Base-by-base conservation (phyloP, 92 coral and sea anemone species). In the Porites lobata region DNA sequence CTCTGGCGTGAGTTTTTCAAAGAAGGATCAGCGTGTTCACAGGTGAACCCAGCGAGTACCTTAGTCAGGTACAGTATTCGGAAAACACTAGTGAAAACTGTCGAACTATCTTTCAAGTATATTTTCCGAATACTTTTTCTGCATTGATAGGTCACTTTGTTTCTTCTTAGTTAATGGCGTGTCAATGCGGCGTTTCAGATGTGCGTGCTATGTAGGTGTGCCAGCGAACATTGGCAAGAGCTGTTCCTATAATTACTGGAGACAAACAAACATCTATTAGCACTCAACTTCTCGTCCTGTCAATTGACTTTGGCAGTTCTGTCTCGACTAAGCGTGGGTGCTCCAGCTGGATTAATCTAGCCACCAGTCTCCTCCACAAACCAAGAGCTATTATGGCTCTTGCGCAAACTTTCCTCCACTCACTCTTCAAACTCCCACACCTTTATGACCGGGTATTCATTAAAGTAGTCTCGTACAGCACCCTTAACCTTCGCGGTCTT, bases 31-130 rank as follows among this genome's bases (percentile, higher is more conserved):
- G 13, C 77, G 26, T 72, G 77, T 15, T 72, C 77, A 72, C 9
- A 72, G 58, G 26, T 72, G 22, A 72, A 72, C 77, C 77, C 79
- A 17, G 79, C 50, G 79, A 75, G 63, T 75, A 75, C 79, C 63
- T 51, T 75, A 75, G 79, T 18, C 79, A 26, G 79, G 79, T 75
- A 75, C 79, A 50, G 79, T 75, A 75, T 75, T 51, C 79, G 61
- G 79, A 75, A 72, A 32, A 72, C 77, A 38, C 8, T 72, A 72
- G 77, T 72, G 58, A 75, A 52, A 29, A 50, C 79, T 13, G 79
- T 75, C 62, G 51, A 50, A n/a, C 29, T 50, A 75, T 50, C 43
- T 52, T 75, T 75, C 63, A 43, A 18, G 43, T 22, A 75, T 52
- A 75, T 51, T 75, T 75, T 47, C 79, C 62, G 63, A 75, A 75